Evolutionary conservation across 2,888 invertebrate species (phyloP), one percentile per base, ranked within the genome.

Genomic region (Cataglyphis cursor): DNA sequence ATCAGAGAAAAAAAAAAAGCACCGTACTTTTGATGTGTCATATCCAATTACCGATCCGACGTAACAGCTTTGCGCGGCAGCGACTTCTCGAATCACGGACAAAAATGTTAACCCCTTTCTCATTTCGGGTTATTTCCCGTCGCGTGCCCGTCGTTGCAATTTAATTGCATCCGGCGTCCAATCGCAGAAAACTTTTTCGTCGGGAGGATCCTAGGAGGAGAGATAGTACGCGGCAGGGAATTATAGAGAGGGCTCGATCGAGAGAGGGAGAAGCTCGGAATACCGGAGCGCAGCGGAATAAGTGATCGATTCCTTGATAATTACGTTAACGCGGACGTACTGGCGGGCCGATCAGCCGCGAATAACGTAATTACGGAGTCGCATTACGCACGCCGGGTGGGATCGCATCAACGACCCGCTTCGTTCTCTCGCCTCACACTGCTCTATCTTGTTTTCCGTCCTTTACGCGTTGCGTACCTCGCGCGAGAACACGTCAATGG

Each of bases 281-380:
- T 82, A 82, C 41, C 65, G 81, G 21, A 75, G 65, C 73, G 62
- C 59, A 31, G 74, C 68, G 81, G 86, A 88, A 90, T 88, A 89
- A 90, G 89, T 90, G 90, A 90, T 91, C 88, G 91, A 91, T 91
- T 90, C 87, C 83, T 89, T 86, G 91, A 89, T 91, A 91, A 91
- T 91, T 88, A 85, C 87, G 88, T 91, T 90, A 91, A 88, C 91
- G 88, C 87, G 90, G 70, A 82, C 86, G 85, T 81, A 80, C 84
- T 83, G 81, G 59, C 82, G 85, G 62, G 80, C 86, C 90, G 90
- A 91, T 91, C 91, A 87, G 87, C 89, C 87, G 87, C 84, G 91
- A 89, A 88, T 91, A 89, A 90, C 85, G 87, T 88, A 91, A 91
- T 91, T 91, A 91, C 82, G 76, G 81, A 84, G 86, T 87, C 89